Base-by-base conservation (phyloP, 2,797 vertebrate species). In the Typhlichthys eigenmanni region DNA sequence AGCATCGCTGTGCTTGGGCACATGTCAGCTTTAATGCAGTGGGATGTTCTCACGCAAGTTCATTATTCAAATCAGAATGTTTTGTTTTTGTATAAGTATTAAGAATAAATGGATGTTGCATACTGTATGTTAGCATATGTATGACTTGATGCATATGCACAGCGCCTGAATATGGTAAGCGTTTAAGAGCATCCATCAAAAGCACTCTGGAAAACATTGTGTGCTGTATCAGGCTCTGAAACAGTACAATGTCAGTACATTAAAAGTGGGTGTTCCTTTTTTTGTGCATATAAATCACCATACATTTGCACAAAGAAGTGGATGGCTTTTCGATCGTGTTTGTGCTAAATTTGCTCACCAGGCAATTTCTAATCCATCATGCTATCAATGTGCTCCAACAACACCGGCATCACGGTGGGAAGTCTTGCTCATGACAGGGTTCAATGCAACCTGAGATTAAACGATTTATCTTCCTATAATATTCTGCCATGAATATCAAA, bases 401-500 rank as follows among this genome's bases (percentile, higher is more conserved):
- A 57, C 74, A 63, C 51, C 64, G 66, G 17, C 61, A 62, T 73
- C 64, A 75, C 47, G 68, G 71, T 77, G 71, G 69, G 67, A 74
- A 48, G 78, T 63, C 76, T 80, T 72, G 29, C 71, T 81, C 79
- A 74, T 74, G 80, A 82, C 83, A 77, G 73, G 66, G 80, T 86
- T 89, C 87, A 85, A 88, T 91, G 80, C 81, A 82, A 84, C 66
- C 72, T 68, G 29, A 90, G 86, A 91, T 90, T 78, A 90, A 86
- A 86, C 64, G 62, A 91, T 91, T 91, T 83, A 88, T 91, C 88
- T 89, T 89, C 82, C 73, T 69, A 69, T 87, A 84, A 89, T 88
- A 82, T 84, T 88, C 81, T 72, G 62, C 79, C 66, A 65, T 87
- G 89, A 85, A 84, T 85, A 85, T 88, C 80, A 86, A 90, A 78